A percentile compares a stretch with the other conserved stretches of the same genome.
These are phyloP conservation scores for Stegastes partitus DNA, from an alignment of 2,113 vertebrate genomes.

Conservation along the genomic window DNA sequence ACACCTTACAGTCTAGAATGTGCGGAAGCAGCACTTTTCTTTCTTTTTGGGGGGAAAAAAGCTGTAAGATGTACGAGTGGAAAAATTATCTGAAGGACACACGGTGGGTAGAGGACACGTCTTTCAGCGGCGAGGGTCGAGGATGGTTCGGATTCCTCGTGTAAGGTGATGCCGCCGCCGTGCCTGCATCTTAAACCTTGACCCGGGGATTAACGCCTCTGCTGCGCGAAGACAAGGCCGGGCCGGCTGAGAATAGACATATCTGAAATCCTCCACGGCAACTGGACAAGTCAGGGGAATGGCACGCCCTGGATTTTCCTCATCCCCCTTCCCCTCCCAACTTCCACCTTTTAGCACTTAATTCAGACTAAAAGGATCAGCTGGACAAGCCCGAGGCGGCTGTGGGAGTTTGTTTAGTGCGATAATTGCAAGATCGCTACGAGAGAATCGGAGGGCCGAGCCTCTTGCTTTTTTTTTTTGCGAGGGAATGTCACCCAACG, in stretches of 20 bases:
- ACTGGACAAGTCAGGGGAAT: constrained; percentile 48
- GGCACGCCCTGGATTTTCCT: background rate
- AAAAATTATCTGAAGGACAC: no score
- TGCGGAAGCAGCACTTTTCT: constrained; percentile 18
- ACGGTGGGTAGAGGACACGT: constrained; percentile 1
- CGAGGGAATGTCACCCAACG: background rate
- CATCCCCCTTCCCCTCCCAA: no score
- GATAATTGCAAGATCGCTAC: background rate
- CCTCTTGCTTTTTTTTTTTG: background rate
- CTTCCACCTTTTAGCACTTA: constrained; percentile 1
- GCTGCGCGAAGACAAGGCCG: constrained; percentile 31
- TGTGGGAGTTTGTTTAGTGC: background rate
- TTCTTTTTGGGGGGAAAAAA: background rate
- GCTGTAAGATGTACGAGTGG: no score
- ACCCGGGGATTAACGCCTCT: constrained; percentile 44
- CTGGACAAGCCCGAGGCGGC: background rate
- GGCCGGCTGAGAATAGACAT: constrained; percentile 73
- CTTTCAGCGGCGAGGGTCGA: constrained; percentile 14
- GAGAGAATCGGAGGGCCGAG: background rate
- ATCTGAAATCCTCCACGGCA: constrained; percentile 61
- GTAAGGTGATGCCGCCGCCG: constrained; percentile 28
- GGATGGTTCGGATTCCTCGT: constrained; percentile 31
- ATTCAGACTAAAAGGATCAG: background rate
- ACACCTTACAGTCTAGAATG: constrained; percentile 47
- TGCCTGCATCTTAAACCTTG: constrained; percentile 44